Percentiles rank a stretch among this genome's conserved stretches.
phyloP scores from a whole-genome alignment of 2,888 invertebrate species.

The Tipula lateralis region DNA sequence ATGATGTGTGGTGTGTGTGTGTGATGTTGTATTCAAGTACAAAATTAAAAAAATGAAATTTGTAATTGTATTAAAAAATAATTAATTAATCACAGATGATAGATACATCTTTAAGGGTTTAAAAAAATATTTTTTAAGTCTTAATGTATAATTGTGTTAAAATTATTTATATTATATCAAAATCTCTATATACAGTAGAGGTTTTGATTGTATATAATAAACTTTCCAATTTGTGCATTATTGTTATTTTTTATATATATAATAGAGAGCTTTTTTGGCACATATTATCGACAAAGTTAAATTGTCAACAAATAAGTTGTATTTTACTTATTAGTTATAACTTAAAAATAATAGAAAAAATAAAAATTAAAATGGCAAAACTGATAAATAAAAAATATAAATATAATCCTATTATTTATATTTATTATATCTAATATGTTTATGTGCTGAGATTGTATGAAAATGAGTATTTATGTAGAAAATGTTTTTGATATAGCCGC shows the following conservation, averaged over 20 bases:
- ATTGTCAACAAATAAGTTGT: background rate
- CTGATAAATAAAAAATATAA: background rate
- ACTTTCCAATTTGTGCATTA: background rate
- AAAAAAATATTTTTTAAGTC: background rate
- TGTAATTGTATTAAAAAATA: background rate
- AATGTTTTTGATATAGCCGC: background rate
- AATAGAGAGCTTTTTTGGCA: conserved; percentile 19
- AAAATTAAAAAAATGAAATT: background rate
- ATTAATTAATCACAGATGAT: background rate
- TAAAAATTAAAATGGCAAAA: background rate
- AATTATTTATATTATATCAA: background rate
- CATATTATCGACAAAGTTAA: background rate
- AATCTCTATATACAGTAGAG: background rate
- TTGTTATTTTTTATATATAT: background rate
- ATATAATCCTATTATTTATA: background rate
- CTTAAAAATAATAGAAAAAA: background rate
- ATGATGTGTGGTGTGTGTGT: background rate
- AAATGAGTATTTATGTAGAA: background rate
- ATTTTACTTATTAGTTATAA: background rate
- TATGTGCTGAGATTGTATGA: background rate
- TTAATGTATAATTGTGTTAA: background rate
- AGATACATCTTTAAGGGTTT: background rate
- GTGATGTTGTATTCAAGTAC: background rate
- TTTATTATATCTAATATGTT: background rate
- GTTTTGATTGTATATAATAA: too few species aligned